A percentile compares a stretch with the other conserved stretches of the same genome.
Conservation (phyloP, 2,113 vertebrate species). For the Steatornis caripensis region DNA sequence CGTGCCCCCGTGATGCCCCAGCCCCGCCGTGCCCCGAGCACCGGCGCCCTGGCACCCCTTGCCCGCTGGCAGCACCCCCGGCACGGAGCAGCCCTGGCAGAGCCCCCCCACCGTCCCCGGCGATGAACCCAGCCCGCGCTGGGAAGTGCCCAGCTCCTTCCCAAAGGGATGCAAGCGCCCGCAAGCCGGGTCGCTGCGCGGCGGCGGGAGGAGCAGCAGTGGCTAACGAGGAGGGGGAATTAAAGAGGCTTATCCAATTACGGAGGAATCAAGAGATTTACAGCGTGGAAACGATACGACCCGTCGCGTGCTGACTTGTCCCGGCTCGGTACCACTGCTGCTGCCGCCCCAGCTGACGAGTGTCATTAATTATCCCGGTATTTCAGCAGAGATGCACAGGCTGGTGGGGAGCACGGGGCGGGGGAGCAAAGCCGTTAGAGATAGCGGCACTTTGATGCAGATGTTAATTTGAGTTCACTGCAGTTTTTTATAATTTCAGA, state of each 20-base stretch:
- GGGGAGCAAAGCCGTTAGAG: neutral
- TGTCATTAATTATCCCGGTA: neutral
- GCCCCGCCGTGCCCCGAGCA: neutral
- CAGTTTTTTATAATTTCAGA: neutral
- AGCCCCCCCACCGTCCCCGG: neutral
- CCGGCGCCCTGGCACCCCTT: neutral
- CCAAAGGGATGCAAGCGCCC: neutral
- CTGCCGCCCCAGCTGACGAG: neutral
- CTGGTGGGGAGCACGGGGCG: neutral
- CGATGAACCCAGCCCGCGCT: neutral
- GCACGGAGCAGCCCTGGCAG: neutral
- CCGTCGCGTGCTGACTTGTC: neutral
- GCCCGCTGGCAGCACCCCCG: rapidly evolving
- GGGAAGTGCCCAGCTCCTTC: neutral
- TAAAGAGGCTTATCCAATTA: neutral
- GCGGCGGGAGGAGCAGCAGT: neutral
- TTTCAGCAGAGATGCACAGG: neutral
- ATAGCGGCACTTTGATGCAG: neutral
- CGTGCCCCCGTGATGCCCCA: neutral
- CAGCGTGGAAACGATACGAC: rapidly evolving
- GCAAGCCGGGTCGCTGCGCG: rapidly evolving
- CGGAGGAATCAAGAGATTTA: neutral
- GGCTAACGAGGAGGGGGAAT: neutral
- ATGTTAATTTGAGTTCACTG: neutral
- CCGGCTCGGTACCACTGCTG: rapidly evolving